These are phyloP conservation scores for Philaenus spumarius DNA, from an alignment of 1,140 invertebrate species.

Conservation along the genomic window DNA sequence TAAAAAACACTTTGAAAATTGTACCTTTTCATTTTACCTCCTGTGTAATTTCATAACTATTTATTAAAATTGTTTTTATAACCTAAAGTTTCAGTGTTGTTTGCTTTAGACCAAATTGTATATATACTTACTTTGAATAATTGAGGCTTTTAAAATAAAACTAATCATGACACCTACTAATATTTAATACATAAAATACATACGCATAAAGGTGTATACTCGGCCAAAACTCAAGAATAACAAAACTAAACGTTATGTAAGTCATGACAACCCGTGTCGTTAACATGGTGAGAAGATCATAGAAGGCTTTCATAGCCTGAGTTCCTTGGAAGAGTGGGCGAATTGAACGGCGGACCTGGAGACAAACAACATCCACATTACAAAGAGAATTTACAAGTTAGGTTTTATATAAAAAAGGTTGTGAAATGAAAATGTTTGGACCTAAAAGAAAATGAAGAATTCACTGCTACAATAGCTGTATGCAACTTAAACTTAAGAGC, in stretches of 20 bases:
- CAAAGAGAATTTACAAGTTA: too few species aligned
- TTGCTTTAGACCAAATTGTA: too few species aligned
- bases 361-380: too few species aligned
- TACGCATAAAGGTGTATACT: slow-evolving; percentile 58
- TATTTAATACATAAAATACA: slow-evolving; percentile 35
- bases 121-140: background rate
- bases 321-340: slow-evolving; percentile 69
- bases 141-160: slow-evolving; percentile 11
- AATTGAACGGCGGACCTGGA: slow-evolving; percentile 61
- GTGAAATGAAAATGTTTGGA: slow-evolving; percentile 10
- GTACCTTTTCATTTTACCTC: too few species aligned
- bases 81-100: too few species aligned
- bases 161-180: background rate
- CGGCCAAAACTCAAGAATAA: slow-evolving; percentile 73
- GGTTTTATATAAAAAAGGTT: background rate
- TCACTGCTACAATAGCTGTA: too few species aligned
- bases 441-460: too few species aligned
- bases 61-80: too few species aligned
- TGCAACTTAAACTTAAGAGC: too few species aligned
- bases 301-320: slow-evolving; percentile 55
- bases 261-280: slow-evolving; percentile 74
- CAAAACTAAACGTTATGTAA: slow-evolving; percentile 83
- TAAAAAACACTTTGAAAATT: too few species aligned
- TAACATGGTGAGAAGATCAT: slow-evolving; percentile 70
- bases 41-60: too few species aligned